Evolutionary conservation across 2,113 vertebrate genomes (phyloP), one percentile per base, ranked within the genome.

Genomic region (Passerina amoena): DNA sequence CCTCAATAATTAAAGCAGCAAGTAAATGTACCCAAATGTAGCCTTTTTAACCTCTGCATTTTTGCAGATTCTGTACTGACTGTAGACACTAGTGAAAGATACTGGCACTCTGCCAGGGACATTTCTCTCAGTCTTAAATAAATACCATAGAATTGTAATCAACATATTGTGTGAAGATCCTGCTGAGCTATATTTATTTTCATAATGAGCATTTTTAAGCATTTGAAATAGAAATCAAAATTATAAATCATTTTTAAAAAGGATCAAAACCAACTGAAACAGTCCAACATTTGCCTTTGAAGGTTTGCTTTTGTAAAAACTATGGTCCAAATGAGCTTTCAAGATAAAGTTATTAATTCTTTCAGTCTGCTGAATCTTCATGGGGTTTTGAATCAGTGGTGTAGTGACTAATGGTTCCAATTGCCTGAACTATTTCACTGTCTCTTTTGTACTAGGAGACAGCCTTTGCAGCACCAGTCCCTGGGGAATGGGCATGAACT

Each of bases 1-100:
- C 88, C 78, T 96, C 92, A 93, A 90, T 98, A 98, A 98, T 98
- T 98, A 97, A 97, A 96, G 88, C 77, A 97, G 69, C 70, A 68
- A 91, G 92, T 77, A 47, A 83, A 82, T 76, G 84, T 87, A 86
- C 87, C 85, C 94, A 63, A 92, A 92, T 90, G 83, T 94, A 95
- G 76, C 90, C 90, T 97, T 91, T 94, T 95, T 91, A 96, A 97
- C 94, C 92, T 91, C 78, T 87, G 50, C 68, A 86, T 87, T 81
- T 93, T 48, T 88, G 68, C 54, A 91, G 59, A 31, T 40, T 81
- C 47, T 87, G 59, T 66, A 57, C 42, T 94, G 60, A 82, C 42
- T 23, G 42, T 42, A 94, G 85, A 82, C 27, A 56, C 61, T 70
- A 89, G 75, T 48, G 59, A 92, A 96, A 95, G 83, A 88, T 60